phyloP scores from a whole-genome alignment of 2,113 vertebrate genomes.

The Limnothrissa miodon region DNA sequence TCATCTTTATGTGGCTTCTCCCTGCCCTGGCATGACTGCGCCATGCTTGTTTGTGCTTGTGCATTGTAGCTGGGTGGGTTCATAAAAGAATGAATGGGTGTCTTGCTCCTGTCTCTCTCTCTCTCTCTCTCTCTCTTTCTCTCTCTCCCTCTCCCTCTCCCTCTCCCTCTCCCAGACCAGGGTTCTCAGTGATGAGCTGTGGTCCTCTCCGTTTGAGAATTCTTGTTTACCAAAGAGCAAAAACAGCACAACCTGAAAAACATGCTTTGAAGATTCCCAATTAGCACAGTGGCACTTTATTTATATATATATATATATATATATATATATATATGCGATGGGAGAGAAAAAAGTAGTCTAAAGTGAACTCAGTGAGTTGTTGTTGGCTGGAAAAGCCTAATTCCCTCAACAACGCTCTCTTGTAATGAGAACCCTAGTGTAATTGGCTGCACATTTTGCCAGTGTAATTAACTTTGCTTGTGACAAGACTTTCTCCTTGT shows the following conservation, averaged over 20 bases:
- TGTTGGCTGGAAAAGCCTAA: background rate
- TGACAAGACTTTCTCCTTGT: constrained; percentile 15
- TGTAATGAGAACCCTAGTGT: constrained; percentile 39
- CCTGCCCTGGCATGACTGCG: background rate
- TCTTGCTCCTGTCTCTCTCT: background rate
- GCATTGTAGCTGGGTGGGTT: background rate
- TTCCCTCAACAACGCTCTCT: constrained; percentile 26
- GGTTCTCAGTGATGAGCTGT: background rate
- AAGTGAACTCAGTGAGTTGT: constrained; percentile 19
- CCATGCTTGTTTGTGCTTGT: background rate
- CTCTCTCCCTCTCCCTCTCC: background rate
- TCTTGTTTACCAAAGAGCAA: constrained; percentile 59
- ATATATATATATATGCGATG: background rate
- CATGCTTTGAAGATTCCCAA: constrained; percentile 49
- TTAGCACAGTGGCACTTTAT: constrained; percentile 42
- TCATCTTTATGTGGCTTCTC: background rate
- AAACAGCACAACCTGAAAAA: constrained; percentile 48
- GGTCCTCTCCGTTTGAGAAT: constrained; percentile 47
- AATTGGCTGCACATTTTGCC: background rate
- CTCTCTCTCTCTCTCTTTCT: background rate
- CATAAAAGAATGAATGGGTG: background rate
- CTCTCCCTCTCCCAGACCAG: background rate
- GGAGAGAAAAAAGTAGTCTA: constrained; percentile 17
- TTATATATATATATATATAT: too few relatives aligned
- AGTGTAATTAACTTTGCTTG: constrained; percentile 38